A percentile compares a stretch with the other conserved stretches of the same genome.
Conservation (phyloP, 1,140 invertebrate genomes). For the Micrasema minimum region DNA sequence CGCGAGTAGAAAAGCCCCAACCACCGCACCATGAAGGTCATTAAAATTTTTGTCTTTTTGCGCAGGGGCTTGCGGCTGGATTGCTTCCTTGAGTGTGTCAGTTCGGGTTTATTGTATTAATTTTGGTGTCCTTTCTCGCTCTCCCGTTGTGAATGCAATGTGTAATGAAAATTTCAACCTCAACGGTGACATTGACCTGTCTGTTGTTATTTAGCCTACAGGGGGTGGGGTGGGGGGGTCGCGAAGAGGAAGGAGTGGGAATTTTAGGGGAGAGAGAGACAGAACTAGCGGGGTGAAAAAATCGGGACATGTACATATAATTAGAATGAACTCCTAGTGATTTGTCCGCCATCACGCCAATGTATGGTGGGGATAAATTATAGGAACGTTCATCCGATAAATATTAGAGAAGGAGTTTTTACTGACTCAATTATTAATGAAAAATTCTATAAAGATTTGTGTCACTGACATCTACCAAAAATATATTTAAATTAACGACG, state of each 20-base stretch:
- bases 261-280: not conserved
- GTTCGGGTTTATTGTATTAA: conserved; percentile 10
- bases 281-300: not conserved
- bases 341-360: too few relatives aligned
- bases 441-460: too few relatives aligned
- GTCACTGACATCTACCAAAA: too few relatives aligned
- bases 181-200: conserved; percentile 43
- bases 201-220: conserved; percentile 41
- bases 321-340: too few relatives aligned
- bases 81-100: not conserved
- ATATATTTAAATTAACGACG: too few relatives aligned
- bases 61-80: not conserved
- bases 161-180: conserved; percentile 38
- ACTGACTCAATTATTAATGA: too few relatives aligned
- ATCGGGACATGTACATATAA: too few relatives aligned
- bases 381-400: too few relatives aligned
- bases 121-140: conserved; percentile 19
- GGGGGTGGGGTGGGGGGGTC: not conserved
- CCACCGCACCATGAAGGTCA: not conserved
- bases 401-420: too few relatives aligned
- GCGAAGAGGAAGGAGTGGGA: conserved; percentile 13
- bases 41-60: not conserved
- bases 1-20: not conserved
- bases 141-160: conserved; percentile 16
- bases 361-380: too few relatives aligned